phyloP scores from a whole-genome alignment of 2,888 invertebrate species.

The Leptopilina myrica region DNA sequence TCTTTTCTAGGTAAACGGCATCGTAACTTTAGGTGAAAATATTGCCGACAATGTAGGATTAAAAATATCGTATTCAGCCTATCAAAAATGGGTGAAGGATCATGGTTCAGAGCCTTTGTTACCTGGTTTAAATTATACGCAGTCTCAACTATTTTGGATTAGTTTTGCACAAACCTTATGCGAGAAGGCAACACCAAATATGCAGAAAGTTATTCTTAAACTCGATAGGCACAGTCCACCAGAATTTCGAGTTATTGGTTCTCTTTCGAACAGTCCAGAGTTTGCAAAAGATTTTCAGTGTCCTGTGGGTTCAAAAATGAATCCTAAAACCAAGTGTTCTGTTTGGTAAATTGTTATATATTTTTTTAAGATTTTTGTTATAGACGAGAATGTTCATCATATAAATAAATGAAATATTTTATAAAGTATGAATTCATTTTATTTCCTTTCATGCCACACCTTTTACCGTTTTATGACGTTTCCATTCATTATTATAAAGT shows the following conservation, averaged over 20 bases:
- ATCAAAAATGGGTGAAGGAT: slow-evolving; percentile 75
- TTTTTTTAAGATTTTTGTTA: no score
- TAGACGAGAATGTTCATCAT: no score
- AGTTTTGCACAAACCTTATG: slow-evolving; percentile 82
- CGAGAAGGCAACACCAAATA: slow-evolving; percentile 80
- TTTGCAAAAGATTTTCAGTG: slow-evolving; percentile 82
- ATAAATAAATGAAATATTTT: no score
- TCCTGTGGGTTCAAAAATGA: slow-evolving; percentile 80
- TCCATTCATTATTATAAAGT: no score
- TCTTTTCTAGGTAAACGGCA: slow-evolving; percentile 86
- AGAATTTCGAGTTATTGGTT: slow-evolving; percentile 80
- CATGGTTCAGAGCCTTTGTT: slow-evolving; percentile 82
- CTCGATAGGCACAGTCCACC: slow-evolving; percentile 88
- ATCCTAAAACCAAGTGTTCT: slow-evolving; percentile 80
- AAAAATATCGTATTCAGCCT: slow-evolving; percentile 92
- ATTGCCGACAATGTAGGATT: slow-evolving; percentile 96
- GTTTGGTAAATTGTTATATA: slow-evolving; percentile 78
- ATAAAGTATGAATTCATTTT: no score
- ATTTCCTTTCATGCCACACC: no score
- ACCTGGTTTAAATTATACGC: slow-evolving; percentile 79
- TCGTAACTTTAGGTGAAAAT: slow-evolving; percentile 96
- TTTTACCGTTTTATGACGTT: no score
- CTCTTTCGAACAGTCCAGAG: slow-evolving; percentile 80
- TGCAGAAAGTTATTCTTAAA: slow-evolving; percentile 87
- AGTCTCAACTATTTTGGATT: no score